Evolutionary conservation across 2,113 vertebrate species (phyloP).

Genomic region (Capreolus pygargus): DNA sequence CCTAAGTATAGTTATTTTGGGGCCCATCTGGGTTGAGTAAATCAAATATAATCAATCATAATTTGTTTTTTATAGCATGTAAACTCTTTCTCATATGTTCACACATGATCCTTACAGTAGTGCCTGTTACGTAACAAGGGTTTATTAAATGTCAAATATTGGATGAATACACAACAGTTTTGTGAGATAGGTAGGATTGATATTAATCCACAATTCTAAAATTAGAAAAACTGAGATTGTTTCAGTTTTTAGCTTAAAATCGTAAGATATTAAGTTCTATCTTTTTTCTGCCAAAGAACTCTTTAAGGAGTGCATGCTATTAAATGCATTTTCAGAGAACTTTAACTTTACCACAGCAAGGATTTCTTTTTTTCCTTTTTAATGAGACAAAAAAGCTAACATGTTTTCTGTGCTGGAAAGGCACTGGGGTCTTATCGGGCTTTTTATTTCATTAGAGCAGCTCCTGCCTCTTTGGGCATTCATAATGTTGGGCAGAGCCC

Average conservation of each 20-base stretch:
- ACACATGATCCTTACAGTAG: neutral
- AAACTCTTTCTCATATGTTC: neutral
- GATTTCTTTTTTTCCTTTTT: neutral
- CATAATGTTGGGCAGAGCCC: neutral
- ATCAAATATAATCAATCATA: neutral
- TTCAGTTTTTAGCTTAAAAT: conserved; percentile 25
- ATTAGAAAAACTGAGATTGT: neutral
- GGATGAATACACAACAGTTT: neutral
- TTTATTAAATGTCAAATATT: conserved; percentile 11
- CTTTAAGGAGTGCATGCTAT: neutral
- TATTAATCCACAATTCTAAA: conserved; percentile 17
- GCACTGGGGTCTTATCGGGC: neutral
- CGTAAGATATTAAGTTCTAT: neutral
- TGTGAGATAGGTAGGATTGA: neutral
- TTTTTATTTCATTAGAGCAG: neutral
- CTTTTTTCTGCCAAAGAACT: neutral
- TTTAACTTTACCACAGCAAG: neutral
- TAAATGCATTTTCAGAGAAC: neutral
- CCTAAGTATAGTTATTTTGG: neutral
- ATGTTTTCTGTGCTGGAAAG: neutral
- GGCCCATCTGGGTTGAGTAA: neutral
- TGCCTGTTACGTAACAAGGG: neutral
- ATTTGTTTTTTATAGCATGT: neutral
- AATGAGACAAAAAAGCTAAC: neutral
- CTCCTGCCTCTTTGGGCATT: neutral